Evolutionary conservation across 2,113 vertebrate species (phyloP), one percentile per base, ranked within the genome.

Genomic region (Dendrocopos noguchii): DNA sequence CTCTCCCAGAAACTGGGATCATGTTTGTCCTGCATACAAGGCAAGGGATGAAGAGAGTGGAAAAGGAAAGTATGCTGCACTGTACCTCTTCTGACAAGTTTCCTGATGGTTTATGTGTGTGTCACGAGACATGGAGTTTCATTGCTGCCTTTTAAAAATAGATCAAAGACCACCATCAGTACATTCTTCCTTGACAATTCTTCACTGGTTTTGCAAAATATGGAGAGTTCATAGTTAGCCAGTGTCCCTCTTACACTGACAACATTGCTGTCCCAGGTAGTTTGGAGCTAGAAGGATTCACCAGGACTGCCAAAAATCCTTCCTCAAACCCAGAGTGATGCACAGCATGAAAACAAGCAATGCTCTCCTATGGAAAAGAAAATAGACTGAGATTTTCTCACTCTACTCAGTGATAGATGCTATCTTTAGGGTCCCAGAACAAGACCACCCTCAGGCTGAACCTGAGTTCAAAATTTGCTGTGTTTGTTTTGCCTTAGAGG

Each of bases 141-240:
- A 63, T 77, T 87, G 66, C 78, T 89, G 71, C 78, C 61, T 78
- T 93, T 87, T 75, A 84, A 84, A 88, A 88, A 70, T 12, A 91
- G 16, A 73, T 79, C 50, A 52, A 87, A 75, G 33, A 61, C 34
- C 24, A 53, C 6, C 80, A 33, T 31, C 80, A 52, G 55, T 21
- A 60, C 25, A 25, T 36, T 50, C 66, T 92, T 72, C 56, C 70
- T 33, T 83, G 77, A 79, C 80, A 81, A 42, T 59, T 90, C 86
- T 80, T 78, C 61, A 65, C 80, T 25, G 33, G 8, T 59, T 86
- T 78, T 34, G 82, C 39, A 83, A 85, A 65, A 77, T 25, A 68
- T 11, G 11, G 46, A 10, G 29, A 72, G 28, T 34, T 90, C 74
- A 25, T 12, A 55, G 44, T 15, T 39, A 79, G 71, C 11, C 55